phyloP scores from a whole-genome alignment of 2,113 vertebrate species.

The Psophia crepitans region DNA sequence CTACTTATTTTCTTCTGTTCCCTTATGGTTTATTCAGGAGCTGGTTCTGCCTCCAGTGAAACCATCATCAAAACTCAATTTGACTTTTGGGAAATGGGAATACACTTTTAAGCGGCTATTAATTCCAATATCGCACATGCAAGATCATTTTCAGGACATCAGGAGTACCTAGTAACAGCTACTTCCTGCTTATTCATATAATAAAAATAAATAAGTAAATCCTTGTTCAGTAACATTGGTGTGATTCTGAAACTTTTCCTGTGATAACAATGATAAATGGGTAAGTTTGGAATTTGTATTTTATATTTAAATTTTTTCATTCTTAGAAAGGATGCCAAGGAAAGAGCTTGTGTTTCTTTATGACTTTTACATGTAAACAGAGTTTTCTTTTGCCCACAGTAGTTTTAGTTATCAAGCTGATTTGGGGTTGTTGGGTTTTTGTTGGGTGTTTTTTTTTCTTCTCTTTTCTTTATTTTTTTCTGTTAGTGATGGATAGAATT shows the following conservation, averaged over 20 bases:
- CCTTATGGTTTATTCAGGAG: background rate
- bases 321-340: background rate
- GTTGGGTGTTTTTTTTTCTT: background rate
- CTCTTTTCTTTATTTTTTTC: background rate
- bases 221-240: background rate
- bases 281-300: background rate
- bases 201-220: background rate
- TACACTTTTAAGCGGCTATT: conserved; percentile 1
- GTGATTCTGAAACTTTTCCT: background rate
- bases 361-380: background rate
- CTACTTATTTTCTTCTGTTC: background rate
- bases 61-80: conserved; percentile 11
- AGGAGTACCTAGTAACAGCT: background rate
- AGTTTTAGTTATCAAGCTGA: background rate
- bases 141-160: background rate
- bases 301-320: background rate
- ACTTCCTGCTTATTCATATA: background rate
- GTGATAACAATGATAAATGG: background rate
- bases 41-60: conserved; percentile 5
- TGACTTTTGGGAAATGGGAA: conserved; percentile 22
- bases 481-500: conserved; percentile 19
- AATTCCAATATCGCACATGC: background rate
- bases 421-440: no score
- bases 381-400: background rate
- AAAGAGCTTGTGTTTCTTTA: background rate